Percentiles rank a stretch among this genome's conserved stretches.
Evolutionary conservation across 92 coral and sea anemone species (phyloP).

Genomic region (Paramuricea clavata): DNA sequence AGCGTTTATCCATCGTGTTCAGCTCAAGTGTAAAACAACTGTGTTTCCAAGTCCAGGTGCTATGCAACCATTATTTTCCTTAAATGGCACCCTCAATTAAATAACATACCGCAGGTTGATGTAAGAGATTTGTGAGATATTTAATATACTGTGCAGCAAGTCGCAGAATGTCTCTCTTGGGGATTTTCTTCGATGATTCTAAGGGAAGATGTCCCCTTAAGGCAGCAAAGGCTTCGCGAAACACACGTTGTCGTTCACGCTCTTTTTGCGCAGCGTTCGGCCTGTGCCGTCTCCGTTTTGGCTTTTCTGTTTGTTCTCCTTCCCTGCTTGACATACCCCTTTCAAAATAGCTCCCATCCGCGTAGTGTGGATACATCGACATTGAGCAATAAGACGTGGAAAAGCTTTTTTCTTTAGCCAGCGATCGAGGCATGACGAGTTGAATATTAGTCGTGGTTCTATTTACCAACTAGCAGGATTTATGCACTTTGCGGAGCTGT

Average conservation of each 20-base stretch:
- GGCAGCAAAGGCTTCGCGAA: slow-evolving; percentile 39
- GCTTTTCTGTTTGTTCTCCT: slow-evolving; percentile 25
- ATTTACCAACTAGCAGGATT: neutral
- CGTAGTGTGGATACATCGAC: slow-evolving; percentile 15
- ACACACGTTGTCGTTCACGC: slow-evolving; percentile 47
- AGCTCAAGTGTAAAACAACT: neutral
- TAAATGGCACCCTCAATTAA: slow-evolving; percentile 34
- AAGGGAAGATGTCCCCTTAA: slow-evolving; percentile 38
- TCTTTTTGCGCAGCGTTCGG: slow-evolving; percentile 54
- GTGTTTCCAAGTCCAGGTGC: slow-evolving; percentile 17
- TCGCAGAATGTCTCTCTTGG: slow-evolving; percentile 45
- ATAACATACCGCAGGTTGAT: slow-evolving; percentile 29
- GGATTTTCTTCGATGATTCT: slow-evolving; percentile 47
- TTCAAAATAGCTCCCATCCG: neutral
- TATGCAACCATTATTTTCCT: neutral
- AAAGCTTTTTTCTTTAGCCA: neutral
- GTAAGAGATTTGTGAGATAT: slow-evolving; percentile 32
- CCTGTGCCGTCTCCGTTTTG: slow-evolving; percentile 33
- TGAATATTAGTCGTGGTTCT: neutral
- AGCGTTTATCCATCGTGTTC: neutral
- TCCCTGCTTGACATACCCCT: neutral
- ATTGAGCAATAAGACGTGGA: neutral
- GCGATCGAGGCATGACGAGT: slow-evolving; percentile 38
- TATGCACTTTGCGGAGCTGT: slow-evolving; percentile 8
- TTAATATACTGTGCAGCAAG: slow-evolving; percentile 43